phyloP scores from a whole-genome alignment of 2,888 invertebrate genomes.

The Rhagophthalmus giganteus region DNA sequence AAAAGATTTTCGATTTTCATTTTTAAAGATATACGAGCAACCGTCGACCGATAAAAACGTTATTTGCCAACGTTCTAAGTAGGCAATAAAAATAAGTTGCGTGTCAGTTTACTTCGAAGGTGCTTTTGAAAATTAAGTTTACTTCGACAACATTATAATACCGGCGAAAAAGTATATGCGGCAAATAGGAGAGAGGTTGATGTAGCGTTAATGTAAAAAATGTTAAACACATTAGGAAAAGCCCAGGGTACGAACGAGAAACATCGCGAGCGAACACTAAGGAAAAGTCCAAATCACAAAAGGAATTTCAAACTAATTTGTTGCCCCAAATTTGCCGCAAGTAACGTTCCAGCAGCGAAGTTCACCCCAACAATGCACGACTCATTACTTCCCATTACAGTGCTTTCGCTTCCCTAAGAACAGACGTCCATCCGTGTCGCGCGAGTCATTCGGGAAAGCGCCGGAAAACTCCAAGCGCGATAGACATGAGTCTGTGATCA shows the following conservation, averaged over 20 bases:
- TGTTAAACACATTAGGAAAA: conserved; percentile 18
- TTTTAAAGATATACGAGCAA: no score
- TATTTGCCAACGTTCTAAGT: no score
- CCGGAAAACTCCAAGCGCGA: conserved; percentile 25
- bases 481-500: conserved; percentile 31
- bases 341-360: conserved; percentile 31
- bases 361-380: conserved; percentile 33
- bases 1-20: no score
- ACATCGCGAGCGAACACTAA: conserved; percentile 17
- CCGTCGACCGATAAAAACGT: no score
- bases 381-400: conserved; percentile 32
- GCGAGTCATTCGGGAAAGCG: conserved; percentile 27
- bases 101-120: neutral
- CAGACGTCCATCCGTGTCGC: conserved; percentile 28
- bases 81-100: no score
- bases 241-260: conserved; percentile 5
- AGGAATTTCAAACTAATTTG: conserved; percentile 32
- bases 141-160: neutral
- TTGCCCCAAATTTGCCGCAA: conserved; percentile 32
- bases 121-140: neutral
- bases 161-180: neutral
- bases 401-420: conserved; percentile 29
- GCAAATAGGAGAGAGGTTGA: neutral
- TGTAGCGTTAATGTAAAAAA: conserved; percentile 13
- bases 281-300: conserved; percentile 29